Base-by-base conservation (phyloP, 2,888 invertebrate species). In the Blomia tropicalis region DNA sequence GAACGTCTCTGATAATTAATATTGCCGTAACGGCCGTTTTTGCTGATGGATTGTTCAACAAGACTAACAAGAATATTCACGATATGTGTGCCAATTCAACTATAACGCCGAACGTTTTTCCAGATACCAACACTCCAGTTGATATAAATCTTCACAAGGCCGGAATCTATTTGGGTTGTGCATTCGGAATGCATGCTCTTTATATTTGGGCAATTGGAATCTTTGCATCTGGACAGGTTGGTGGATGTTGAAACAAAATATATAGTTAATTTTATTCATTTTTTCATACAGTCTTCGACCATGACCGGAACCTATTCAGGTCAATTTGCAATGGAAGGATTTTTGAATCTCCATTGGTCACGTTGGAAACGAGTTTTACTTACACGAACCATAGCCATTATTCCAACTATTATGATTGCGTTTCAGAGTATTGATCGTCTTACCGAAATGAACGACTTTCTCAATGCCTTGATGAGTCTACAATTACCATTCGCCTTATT, bases 21-120 rank as follows among this genome's bases (percentile, higher is more conserved):
- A 80, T 90, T 0, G 88, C 88, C 73, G 89, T 90, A 7, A 86
- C 88, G 1, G 77, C 86, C 7, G 88, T 90, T 7, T 90, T 90
- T 74, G 89, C 87, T 1, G 80, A 84, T 70, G 88, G 87, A 36
- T 77, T 90, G 67, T 85, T 78, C 71, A 77, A 81, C 31, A 82
- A 81, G 70, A 85, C 83, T 0, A 84, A 85, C 70, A 68, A 71
- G 2, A 79, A 84, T 69, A 78, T 58, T 58, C 14, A 58, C 23
- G 22, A 47, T 2, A 23, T 41, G 14, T 58, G 59, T 25, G 17
- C 2, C 3, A 58, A 41, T 43, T 23, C 41, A 14, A 41, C 36
- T 2, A 23, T 58, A 14, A 11, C 41, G 11, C 43, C 11, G 14
- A 51, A 60, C 5, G 60, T 60, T 30, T 60, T 60, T 51, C 60